Evolutionary conservation across 2,888 invertebrate species (phyloP), one percentile per base, ranked within the genome.

Genomic region (Temnothorax unifasciatus): DNA sequence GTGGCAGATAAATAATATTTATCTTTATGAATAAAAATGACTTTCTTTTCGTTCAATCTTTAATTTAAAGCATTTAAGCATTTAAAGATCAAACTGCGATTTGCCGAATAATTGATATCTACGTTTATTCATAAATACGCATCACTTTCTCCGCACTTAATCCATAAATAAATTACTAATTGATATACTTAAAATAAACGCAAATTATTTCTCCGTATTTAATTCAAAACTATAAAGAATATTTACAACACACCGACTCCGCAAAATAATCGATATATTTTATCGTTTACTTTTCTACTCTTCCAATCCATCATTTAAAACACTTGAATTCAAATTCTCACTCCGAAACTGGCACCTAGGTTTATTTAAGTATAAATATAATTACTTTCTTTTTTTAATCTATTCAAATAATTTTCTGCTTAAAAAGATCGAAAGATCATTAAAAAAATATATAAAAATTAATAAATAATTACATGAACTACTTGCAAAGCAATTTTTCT

Each of bases 201-300:
- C 2, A 68, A 38, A 47, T 68, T 47, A 68, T 29, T 68, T 68
- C 2, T 47, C 44, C 18, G 18, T 15, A 47, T 25, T 68, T 68
- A 47, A 68, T 47, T 29, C 3, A 29, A 9, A 1, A 47, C 18
- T 68, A 11, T 29, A 47, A 34, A 34, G 2, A 71, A 18, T 54
- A 73, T 4, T 25, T 29, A 18, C 0, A 41, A 59, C 8, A 41
- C 8, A 41, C 1, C 3, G 57, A 18, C 2, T 57, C 1, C 2
- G n/a, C 21, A 52, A 69, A 73, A 41, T 11, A 18, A 57, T 73
- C 9, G 11, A 41, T 18, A 41, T 15, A 38, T 73, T 54, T 73
- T 38, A 21, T 71, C 11, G 11, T 57, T 54, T 54, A 15, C 25
- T 41, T 41, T 11, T 11, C 25, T 18, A 41, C 21, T 54, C 6